Evolutionary conservation across 2,113 vertebrate species (phyloP), one percentile per base, ranked within the genome.

Genomic region (Callopanchax toddi): DNA sequence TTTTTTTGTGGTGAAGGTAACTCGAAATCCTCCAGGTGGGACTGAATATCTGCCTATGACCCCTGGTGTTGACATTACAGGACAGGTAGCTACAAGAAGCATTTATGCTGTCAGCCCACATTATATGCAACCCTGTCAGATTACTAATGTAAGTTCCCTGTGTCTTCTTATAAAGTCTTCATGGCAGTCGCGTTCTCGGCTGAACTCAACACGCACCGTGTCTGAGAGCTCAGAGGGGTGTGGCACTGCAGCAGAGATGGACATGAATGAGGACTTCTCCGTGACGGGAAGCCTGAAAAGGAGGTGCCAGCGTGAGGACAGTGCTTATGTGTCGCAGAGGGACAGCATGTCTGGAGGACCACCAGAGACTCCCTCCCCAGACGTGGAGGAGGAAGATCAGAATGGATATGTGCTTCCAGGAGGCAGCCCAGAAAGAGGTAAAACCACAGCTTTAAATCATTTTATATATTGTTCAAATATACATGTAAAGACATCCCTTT

Each of bases 1-100:
- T 63, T 12, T 67, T 23, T 53, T 74, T 74, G 13, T 76, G 78
- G 22, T 64, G 21, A 70, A 93, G 95, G 91, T 88, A 70, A 87
- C 91, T 72, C 85, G 79, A 62, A 73, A 84, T 71, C 34, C 91
- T 83, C 90, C 89, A 59, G 91, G 81, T 18, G 82, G 88, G 8
- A 88, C 93, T 55, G 95, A 94, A 62, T 98, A 98, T 60, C 91
- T 98, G 74, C 95, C 94, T 16, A 98, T 98, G 96, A 96, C 93
- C 29, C 91, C 92, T 44, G 89, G 91, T 25, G 48, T 86, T 56
- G 92, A 93, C 42, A 82, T 20, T 59, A 36, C 65, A 72, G 88
- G 60, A 76, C 95, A 95, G 94, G 96, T 78, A 74, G 3, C 7
- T 49, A 7, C 29, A 20, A 37, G 34, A 78, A 6, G 12, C 26